Conservation (phyloP, 2,113 vertebrate species). For the Rynchops niger region DNA sequence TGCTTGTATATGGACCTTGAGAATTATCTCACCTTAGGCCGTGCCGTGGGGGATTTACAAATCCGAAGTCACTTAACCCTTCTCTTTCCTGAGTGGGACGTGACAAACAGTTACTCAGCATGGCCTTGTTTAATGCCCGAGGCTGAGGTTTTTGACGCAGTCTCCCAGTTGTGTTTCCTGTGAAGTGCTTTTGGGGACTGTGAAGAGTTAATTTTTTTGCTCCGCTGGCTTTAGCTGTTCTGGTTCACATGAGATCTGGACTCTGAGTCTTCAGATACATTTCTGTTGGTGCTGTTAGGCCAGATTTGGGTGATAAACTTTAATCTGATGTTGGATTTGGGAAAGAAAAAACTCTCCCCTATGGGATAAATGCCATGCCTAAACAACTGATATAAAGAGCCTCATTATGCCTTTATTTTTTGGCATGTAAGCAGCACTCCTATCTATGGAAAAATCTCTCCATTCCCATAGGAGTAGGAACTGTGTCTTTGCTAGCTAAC, state of each 20-base stretch:
- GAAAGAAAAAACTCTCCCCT: background rate
- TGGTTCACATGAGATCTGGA: background rate
- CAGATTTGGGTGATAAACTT: background rate
- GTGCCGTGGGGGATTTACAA: too few species aligned
- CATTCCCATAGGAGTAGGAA: background rate
- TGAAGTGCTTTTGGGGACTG: background rate
- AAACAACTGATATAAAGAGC: background rate
- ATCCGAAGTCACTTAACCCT: too few species aligned
- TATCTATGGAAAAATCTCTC: background rate
- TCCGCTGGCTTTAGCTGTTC: background rate
- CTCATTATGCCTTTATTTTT: background rate
- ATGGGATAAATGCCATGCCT: background rate
- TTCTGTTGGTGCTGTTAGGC: background rate
- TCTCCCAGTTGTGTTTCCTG: background rate
- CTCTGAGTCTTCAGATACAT: background rate
- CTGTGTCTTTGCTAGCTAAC: background rate
- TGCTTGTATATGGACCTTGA: too few species aligned
- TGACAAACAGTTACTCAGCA: background rate
- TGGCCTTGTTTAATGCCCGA: background rate
- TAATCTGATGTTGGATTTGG: background rate
- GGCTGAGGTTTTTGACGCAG: fast-evolving
- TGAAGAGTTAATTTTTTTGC: background rate
- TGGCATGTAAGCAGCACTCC: background rate
- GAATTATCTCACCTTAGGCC: too few species aligned
- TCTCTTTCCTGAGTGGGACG: too few species aligned